These are phyloP conservation scores for Holotrichia oblita DNA, from an alignment of 1,140 invertebrate species.

Conservation along the genomic window DNA sequence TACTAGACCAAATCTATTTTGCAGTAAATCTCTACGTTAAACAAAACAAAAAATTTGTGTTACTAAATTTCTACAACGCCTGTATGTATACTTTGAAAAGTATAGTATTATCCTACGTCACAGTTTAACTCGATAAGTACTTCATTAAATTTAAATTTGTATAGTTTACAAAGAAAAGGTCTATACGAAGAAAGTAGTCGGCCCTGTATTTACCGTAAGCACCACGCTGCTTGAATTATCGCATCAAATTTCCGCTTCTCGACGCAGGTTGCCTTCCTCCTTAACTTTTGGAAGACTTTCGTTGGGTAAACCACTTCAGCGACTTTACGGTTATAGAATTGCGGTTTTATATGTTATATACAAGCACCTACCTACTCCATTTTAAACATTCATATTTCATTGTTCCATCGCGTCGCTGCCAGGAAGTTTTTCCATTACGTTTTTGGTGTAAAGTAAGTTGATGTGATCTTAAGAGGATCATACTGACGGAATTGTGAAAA, in stretches of 20 bases:
- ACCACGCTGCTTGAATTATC: neutral
- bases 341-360: no score
- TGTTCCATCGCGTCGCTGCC: neutral
- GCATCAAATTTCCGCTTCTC: constrained; percentile 11
- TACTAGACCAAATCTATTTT: no score
- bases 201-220: neutral
- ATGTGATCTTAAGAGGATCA: neutral
- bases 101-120: no score
- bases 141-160: constrained; percentile 17
- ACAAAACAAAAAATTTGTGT: no score
- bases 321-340: no score
- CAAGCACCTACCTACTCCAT: no score
- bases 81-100: no score
- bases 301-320: neutral
- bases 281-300: constrained; percentile 4
- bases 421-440: neutral
- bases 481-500: no score
- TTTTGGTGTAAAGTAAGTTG: neutral
- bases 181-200: neutral
- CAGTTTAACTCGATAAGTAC: no score
- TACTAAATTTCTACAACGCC: no score
- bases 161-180: neutral
- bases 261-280: neutral
- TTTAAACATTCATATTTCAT: no score
- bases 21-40: no score